Evolutionary conservation across 2,888 invertebrate species (phyloP), one percentile per base, ranked within the genome.

Genomic region (Amiota communis): DNA sequence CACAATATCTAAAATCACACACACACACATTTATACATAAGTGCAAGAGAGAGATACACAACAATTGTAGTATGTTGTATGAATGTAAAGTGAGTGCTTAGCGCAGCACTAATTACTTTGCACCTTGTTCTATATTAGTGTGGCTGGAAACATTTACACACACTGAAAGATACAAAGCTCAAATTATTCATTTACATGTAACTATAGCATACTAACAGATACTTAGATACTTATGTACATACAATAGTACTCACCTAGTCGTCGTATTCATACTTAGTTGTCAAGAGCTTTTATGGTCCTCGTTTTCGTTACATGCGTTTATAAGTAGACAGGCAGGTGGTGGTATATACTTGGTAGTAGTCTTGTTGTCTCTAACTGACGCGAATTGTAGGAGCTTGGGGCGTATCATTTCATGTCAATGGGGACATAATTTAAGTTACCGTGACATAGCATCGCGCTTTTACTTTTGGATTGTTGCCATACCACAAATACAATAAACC

Each of bases 71-170:
- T 23, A 23, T n/a, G 23, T 78, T 74, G 77, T 75, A 72, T 74
- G 73, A 72, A 73, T 73, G 72, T 72, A 74, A 74, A 75, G 72
- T 74, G 74, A 79, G 73, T 70, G 79, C 82, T 83, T 77, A 76
- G 74, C 78, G 82, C 81, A 83, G 84, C 85, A 83, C 82, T 85
- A 83, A 83, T 83, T 83, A 85, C 82, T 83, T 82, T 83, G 82
- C 82, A 85, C 85, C 82, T 82, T 74, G 73, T 76, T 80, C 81
- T 78, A 78, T 75, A 79, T 57, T 63, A 61, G 61, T 73, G 71
- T 57, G 70, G 56, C 57, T 59, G 9, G 56, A n/a, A 4, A 17
- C 46, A 57, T 15, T 13, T n/a, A n/a, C 67, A 67, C 48, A 48
- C 59, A 59, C 59, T 1, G 4, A 59, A 36, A 36, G 36, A 36